Base-by-base conservation (phyloP, 2,888 invertebrate genomes). In the Drosophila paramelanica region DNA sequence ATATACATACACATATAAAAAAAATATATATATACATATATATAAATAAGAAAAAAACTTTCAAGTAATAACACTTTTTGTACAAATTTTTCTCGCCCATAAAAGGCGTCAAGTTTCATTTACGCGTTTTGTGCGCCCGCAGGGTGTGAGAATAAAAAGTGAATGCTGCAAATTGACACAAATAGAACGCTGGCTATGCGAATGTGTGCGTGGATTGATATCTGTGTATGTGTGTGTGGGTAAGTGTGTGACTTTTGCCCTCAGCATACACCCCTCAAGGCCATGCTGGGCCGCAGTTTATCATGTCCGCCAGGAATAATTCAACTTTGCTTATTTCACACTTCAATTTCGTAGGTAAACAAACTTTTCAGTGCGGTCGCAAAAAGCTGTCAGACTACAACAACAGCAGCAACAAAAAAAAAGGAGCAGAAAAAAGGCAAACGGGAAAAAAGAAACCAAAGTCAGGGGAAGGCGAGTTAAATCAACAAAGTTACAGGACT, bases 271-370 rank as follows among this genome's bases (percentile, higher is more conserved):
- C 25, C 11, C 33, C 41, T 33, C 42, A 64, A 64, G 76, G 68
- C 67, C 78, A 17, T 17, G 68, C 60, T 65, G 64, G 60, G 73
- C 67, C 77, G 72, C 83, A 89, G 89, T 88, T 90, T 86, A 89
- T 89, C 89, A 89, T 89, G 84, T 89, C 89, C 90, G 81, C 72
- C 77, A 89, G 89, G 90, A 89, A 90, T 84, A 89, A 90, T 90
- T 90, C 89, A 90, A 90, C 90, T 86, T 83, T 88, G 77, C 84
- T 89, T 89, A 89, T 89, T 89, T 86, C 86, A 89, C 89, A 89
- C 86, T 89, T 87, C 87, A 90, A 90, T 89, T 90, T 90, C 78
- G 81, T 88, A 88, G 88, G 88, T 88, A 88, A 88, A 88, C 90
- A 88, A 87, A 89, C 68, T 82, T 82, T 79, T 77, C 67, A 67